phyloP scores from a whole-genome alignment of 1,140 invertebrate species.

The Papilio polyxenes region DNA sequence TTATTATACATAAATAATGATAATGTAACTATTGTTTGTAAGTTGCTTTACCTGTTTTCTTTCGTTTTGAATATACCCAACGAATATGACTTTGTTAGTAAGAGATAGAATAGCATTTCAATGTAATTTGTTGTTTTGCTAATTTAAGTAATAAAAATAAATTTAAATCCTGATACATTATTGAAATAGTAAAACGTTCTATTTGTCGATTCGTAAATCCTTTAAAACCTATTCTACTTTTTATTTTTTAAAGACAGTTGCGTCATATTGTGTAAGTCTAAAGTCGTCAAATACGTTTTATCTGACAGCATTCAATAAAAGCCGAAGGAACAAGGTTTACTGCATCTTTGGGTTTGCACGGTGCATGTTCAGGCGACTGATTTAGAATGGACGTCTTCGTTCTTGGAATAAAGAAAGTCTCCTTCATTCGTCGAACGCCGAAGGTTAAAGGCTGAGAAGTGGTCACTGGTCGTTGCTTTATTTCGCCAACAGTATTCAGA shows the following conservation, averaged over 20 bases:
- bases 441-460: background rate
- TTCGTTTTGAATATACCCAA: background rate
- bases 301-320: conserved; percentile 23
- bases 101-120: no score
- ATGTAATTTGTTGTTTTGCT: no score
- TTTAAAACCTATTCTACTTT: background rate
- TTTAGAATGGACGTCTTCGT: background rate
- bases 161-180: background rate
- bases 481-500: background rate
- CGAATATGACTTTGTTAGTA: no score
- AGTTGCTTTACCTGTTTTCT: background rate
- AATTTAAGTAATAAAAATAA: no score
- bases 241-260: background rate
- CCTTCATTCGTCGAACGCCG: background rate
- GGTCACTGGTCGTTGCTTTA: background rate
- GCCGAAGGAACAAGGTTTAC: background rate
- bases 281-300: background rate
- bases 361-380: no score
- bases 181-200: no score
- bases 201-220: no score
- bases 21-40: conserved; percentile 1
- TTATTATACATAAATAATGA: conserved; percentile 12
- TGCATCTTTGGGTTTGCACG: no score
- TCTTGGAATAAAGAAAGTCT: background rate
- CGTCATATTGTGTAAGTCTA: no score